Conservation (phyloP, 2,113 vertebrate species). For the Calypte anna region DNA sequence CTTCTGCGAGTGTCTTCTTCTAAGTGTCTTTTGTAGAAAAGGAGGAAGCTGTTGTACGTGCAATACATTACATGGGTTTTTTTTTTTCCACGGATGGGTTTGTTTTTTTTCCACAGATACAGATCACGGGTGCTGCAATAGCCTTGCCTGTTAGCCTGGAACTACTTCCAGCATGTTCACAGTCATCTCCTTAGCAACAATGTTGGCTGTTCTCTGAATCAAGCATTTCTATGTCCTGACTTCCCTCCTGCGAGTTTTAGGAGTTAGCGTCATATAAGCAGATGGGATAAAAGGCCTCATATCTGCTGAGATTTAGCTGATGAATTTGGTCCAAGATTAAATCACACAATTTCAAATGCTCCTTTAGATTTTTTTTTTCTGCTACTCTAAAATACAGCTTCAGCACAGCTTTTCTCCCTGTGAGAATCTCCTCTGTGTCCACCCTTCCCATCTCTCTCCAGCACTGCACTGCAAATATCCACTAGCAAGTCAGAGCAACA, state of each 20-base stretch:
- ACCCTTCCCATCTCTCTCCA: not conserved
- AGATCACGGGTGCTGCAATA: not conserved
- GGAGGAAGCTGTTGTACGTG: not conserved
- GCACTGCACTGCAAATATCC: not conserved
- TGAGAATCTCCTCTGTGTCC: not conserved
- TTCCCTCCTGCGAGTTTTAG: not conserved
- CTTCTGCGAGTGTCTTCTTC: not conserved
- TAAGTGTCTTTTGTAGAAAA: not conserved
- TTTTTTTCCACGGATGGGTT: no score
- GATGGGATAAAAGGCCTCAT: not conserved
- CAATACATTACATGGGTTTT: not conserved
- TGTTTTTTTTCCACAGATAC: not conserved
- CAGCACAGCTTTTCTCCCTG: not conserved
- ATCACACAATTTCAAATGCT: not conserved
- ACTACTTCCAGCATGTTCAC: not conserved
- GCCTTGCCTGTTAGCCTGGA: not conserved
- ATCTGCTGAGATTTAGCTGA: not conserved
- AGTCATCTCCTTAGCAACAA: not conserved
- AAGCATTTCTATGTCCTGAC: not conserved
- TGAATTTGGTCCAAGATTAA: not conserved
- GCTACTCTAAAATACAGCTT: rapidly evolving
- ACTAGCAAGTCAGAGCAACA: not conserved
- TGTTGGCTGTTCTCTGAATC: not conserved
- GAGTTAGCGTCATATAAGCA: not conserved
- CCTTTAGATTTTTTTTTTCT: not conserved